Percentiles rank a stretch among this genome's conserved stretches.
phyloP scores from a whole-genome alignment of 2,113 vertebrate genomes.

The Edolisoma coerulescens region DNA sequence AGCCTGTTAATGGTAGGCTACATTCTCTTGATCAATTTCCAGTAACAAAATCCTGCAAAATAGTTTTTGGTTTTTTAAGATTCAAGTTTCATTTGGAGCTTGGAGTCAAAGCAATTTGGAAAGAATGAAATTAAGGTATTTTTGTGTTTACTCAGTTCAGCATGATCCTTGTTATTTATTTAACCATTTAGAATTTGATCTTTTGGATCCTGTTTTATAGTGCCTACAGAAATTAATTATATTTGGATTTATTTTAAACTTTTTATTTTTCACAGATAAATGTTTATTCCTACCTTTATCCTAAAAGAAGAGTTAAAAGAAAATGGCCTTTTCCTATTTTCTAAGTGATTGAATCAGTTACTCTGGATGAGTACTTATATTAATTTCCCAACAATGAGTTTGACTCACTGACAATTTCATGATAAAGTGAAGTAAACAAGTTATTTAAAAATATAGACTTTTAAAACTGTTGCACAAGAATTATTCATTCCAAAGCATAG shows the following conservation, averaged over 20 bases:
- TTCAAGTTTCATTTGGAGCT: slow-evolving; percentile 29
- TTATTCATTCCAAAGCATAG: not conserved
- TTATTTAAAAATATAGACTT: not conserved
- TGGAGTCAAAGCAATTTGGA: slow-evolving; percentile 17
- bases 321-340: not conserved
- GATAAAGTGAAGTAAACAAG: not conserved
- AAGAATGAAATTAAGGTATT: slow-evolving; percentile 37
- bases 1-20: not conserved
- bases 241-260: not conserved
- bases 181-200: not conserved
- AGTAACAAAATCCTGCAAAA: not conserved
- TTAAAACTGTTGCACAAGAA: not conserved
- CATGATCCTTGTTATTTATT: not conserved
- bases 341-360: not conserved
- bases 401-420: not conserved
- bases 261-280: not conserved
- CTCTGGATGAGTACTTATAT: not conserved
- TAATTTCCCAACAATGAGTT: not conserved
- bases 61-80: slow-evolving; percentile 10
- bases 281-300: not conserved
- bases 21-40: not conserved
- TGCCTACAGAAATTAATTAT: not conserved
- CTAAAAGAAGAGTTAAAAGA: not conserved
- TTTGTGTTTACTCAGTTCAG: slow-evolving; percentile 1
- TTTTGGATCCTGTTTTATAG: not conserved